Percentiles rank a stretch among this genome's conserved stretches.
phyloP scores from a whole-genome alignment of 1,140 invertebrate genomes.

The Drosophila bocki region DNA sequence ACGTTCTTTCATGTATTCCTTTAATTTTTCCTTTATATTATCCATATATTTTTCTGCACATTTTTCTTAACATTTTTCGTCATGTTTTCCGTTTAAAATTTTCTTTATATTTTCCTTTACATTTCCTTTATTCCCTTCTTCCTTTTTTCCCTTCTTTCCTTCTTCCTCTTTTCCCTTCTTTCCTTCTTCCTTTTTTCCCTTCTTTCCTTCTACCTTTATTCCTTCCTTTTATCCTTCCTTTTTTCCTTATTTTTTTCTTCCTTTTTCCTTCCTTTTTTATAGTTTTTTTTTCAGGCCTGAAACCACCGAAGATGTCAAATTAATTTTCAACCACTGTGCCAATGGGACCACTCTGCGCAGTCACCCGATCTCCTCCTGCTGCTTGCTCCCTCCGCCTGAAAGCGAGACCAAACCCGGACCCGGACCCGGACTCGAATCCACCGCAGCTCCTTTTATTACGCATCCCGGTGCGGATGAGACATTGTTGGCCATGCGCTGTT shows the following conservation, averaged over 20 bases:
- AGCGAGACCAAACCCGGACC: background rate
- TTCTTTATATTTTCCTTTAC: too few species aligned
- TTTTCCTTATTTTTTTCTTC: too few species aligned
- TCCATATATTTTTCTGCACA: background rate
- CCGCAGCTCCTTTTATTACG: constrained; percentile 64
- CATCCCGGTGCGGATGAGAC: constrained; percentile 54
- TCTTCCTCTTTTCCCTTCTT: too few species aligned
- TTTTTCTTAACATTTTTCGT: background rate
- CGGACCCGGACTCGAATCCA: background rate
- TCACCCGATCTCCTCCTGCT: background rate
- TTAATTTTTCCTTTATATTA: too few species aligned
- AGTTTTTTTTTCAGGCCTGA: too few species aligned
- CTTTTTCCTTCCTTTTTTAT: background rate
- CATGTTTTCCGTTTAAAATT: too few species aligned
- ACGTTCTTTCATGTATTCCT: too few species aligned
- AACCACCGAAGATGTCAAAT: background rate
- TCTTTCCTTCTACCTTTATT: too few species aligned
- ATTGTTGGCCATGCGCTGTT: constrained; percentile 59
- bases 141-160: too few species aligned
- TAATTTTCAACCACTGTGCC: constrained; percentile 45
- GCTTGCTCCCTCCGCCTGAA: background rate
- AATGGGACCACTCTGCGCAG: background rate
- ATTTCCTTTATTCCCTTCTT: too few species aligned
- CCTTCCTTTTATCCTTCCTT: too few species aligned
- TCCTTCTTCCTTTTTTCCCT: too few species aligned